These are phyloP conservation scores for Kuschelorhynchus macadamiae DNA, from an alignment of 2,888 invertebrate genomes.

Conservation along the genomic window DNA sequence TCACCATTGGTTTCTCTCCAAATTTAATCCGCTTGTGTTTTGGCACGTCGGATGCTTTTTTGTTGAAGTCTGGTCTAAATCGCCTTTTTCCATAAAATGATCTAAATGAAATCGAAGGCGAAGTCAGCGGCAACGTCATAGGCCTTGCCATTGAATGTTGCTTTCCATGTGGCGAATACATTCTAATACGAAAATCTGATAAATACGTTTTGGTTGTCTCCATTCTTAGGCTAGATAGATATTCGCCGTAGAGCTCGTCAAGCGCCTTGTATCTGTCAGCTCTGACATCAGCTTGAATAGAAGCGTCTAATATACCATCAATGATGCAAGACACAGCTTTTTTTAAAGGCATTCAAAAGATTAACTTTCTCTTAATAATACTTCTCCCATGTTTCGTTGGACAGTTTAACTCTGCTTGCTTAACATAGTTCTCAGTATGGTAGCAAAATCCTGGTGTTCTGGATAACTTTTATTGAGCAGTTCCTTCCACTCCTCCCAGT, in stretches of 20 bases:
- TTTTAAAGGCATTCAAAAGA: conserved; percentile 31
- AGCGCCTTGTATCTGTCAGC: too few relatives aligned
- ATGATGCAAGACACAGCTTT: too few relatives aligned
- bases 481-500: conserved; percentile 48
- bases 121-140: conserved; percentile 41
- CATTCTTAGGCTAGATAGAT: conserved; percentile 12
- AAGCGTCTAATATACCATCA: too few relatives aligned
- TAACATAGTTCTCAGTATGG: conserved; percentile 28
- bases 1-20: background rate
- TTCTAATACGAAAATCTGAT: too few relatives aligned
- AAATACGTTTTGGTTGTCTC: background rate
- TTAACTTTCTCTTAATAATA: conserved; percentile 37
- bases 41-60: too few relatives aligned
- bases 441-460: conserved; percentile 33
- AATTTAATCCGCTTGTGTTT: background rate
- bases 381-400: conserved; percentile 29
- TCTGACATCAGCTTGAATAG: too few relatives aligned
- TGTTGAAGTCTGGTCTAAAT: too few relatives aligned
- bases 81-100: too few relatives aligned
- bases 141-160: too few relatives aligned
- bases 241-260: conserved; percentile 8
- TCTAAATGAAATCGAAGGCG: too few relatives aligned
- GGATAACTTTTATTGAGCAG: conserved; percentile 23
- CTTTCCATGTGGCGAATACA: too few relatives aligned
- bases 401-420: conserved; percentile 22